Conservation (phyloP, 2,888 invertebrate species). For the Drosophila planitibia region DNA sequence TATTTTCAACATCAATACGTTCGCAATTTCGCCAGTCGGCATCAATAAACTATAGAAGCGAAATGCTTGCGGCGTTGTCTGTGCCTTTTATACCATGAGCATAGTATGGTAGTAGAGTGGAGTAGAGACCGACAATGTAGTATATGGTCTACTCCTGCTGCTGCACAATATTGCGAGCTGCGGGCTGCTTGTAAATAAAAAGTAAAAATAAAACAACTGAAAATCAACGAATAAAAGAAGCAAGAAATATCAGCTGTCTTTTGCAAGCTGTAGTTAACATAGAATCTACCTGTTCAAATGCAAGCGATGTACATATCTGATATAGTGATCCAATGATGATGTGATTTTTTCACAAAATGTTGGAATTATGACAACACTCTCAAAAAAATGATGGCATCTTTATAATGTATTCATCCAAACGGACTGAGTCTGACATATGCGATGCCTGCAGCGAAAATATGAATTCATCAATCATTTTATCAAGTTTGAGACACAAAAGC, state of each 20-base stretch:
- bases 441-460: not conserved
- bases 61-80: slow-evolving; percentile 72
- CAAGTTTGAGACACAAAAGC: not conserved
- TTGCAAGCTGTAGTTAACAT: not conserved
- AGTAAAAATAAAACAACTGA: slow-evolving; percentile 35
- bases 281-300: not conserved
- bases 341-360: not conserved
- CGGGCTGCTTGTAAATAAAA: slow-evolving; percentile 51
- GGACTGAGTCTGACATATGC: not conserved
- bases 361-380: not conserved
- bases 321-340: not conserved
- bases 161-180: slow-evolving; percentile 26
- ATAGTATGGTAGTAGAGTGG: not conserved
- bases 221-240: slow-evolving; percentile 9
- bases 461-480: not conserved
- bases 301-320: not conserved
- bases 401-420: not conserved
- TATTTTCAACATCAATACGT: slow-evolving; percentile 75
- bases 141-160: slow-evolving; percentile 21
- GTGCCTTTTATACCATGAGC: slow-evolving; percentile 39
- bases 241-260: not conserved
- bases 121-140: slow-evolving; percentile 3
- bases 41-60: slow-evolving; percentile 80
- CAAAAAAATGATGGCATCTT: not conserved
- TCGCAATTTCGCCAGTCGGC: slow-evolving; percentile 68